Conservation (phyloP, 1,140 invertebrate species). For the Phenacoccus solenopsis region DNA sequence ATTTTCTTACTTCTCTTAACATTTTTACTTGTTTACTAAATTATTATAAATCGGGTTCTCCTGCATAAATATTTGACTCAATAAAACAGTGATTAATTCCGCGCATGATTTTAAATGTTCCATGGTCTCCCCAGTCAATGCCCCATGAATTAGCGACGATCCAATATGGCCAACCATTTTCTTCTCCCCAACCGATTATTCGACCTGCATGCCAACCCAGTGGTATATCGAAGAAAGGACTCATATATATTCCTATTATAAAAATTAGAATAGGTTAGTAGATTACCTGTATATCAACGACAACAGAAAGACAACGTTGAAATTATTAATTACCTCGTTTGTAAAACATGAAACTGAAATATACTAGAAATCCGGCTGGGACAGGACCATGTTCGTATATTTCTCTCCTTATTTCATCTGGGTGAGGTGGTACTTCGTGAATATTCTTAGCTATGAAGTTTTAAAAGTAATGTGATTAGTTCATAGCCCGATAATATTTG, state of each 20-base stretch:
- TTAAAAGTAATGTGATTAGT: neutral
- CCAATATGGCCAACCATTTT: constrained; percentile 57
- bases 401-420: neutral
- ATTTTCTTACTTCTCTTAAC: too few relatives aligned
- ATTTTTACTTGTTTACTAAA: too few relatives aligned
- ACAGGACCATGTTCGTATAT: constrained; percentile 36
- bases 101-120: constrained; percentile 75
- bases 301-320: constrained; percentile 32
- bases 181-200: constrained; percentile 60
- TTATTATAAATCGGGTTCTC: constrained; percentile 10
- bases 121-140: constrained; percentile 69
- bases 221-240: constrained; percentile 28
- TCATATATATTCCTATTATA: neutral
- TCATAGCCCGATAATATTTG: constrained; percentile 36
- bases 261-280: constrained; percentile 65
- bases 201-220: constrained; percentile 80
- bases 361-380: constrained; percentile 39
- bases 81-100: constrained; percentile 73
- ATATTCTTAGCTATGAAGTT: neutral
- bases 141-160: constrained; percentile 87
- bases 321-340: constrained; percentile 33
- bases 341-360: constrained; percentile 35
- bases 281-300: constrained; percentile 68
- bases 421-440: neutral
- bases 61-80: constrained; percentile 36